These are phyloP conservation scores for Bovichtus diacanthus DNA, from an alignment of 2,797 vertebrate genomes.

Conservation along the genomic window DNA sequence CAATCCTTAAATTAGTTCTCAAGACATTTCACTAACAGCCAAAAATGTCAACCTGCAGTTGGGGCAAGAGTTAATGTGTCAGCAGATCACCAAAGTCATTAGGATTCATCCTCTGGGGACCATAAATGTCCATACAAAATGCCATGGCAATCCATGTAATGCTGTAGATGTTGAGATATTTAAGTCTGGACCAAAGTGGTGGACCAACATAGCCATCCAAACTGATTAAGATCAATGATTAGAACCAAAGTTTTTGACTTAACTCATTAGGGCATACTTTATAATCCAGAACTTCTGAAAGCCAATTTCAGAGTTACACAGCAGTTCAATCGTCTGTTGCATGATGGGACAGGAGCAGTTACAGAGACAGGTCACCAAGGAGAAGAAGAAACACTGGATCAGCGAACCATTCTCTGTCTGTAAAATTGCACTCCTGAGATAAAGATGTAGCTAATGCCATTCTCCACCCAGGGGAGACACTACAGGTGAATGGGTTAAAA, in stretches of 20 bases:
- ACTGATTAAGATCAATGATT: constrained; percentile 16
- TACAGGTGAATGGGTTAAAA: constrained; percentile 6
- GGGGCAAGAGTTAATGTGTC: too few relatives aligned
- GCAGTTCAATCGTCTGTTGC: constrained; percentile 40
- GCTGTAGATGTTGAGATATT: background rate
- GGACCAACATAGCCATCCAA: background rate
- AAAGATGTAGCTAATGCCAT: constrained; percentile 21
- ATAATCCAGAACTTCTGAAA: constrained; percentile 47
- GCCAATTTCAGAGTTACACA: constrained; percentile 36
- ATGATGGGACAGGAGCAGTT: constrained; percentile 39
- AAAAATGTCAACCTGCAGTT: background rate
- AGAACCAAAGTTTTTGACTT: constrained; percentile 12
- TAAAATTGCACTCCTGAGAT: constrained; percentile 19
- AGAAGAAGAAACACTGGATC: constrained; percentile 49
- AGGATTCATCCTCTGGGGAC: background rate
- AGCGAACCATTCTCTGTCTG: constrained; percentile 35
- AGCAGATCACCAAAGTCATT: background rate
- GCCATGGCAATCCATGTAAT: background rate
- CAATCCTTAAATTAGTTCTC: too few relatives aligned
- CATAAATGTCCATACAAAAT: background rate
- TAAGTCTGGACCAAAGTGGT: background rate
- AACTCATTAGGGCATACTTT: constrained; percentile 25
- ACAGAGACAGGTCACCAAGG: constrained; percentile 42
- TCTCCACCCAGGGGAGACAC: constrained; percentile 8
- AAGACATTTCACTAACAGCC: background rate